Evolutionary conservation across 2,113 vertebrate genomes (phyloP).

Genomic region (Bubo bubo): DNA sequence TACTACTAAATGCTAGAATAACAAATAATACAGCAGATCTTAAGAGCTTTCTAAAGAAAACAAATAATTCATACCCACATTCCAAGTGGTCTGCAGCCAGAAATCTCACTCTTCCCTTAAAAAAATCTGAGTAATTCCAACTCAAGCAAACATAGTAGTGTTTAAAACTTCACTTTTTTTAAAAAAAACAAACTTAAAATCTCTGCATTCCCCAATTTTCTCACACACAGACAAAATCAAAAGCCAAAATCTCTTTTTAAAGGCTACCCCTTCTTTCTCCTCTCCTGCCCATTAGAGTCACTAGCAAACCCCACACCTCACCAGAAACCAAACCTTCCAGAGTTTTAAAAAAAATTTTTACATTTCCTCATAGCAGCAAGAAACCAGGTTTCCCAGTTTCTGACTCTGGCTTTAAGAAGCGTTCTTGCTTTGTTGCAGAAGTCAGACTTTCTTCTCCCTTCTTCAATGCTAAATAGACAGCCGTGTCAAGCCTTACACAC

Average conservation of each 20-base stretch:
- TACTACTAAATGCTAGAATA: neutral
- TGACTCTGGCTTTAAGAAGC: neutral
- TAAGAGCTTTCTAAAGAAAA: neutral
- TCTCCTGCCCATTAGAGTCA: neutral
- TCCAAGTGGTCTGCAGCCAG: neutral
- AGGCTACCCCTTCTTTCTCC: neutral
- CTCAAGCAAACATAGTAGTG: neutral
- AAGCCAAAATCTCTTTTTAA: neutral
- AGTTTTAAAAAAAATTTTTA: rapidly evolving
- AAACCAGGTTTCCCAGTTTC: neutral
- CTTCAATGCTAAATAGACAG: neutral
- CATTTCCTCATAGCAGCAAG: neutral
- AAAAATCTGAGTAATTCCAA: neutral
- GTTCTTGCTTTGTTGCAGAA: neutral
- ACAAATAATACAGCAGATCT: neutral
- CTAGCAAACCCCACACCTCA: neutral
- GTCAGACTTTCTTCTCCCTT: neutral
- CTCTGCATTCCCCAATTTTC: rapidly evolving
- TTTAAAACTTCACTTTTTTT: neutral
- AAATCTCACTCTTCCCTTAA: neutral
- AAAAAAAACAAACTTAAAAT: neutral
- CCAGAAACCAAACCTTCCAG: neutral
- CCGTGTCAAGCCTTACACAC: neutral
- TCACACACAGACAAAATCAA: neutral
- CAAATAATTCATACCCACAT: neutral